Conservation (phyloP, 2,888 invertebrate genomes). For the Dromius quadrimaculatus region DNA sequence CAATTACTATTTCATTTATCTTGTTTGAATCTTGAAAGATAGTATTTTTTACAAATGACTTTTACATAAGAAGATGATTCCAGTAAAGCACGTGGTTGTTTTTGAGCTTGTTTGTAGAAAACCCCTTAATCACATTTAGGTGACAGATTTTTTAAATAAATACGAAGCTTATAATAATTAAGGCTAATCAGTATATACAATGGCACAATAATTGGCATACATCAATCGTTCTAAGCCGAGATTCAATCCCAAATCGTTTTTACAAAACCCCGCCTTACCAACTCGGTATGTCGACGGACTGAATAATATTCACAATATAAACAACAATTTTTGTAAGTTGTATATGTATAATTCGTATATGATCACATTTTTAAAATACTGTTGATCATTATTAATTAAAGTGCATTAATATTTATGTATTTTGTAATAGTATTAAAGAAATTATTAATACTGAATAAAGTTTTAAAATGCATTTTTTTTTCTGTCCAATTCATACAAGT, state of each 20-base stretch:
- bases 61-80: constrained; percentile 7
- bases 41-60: constrained; percentile 18
- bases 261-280: constrained; percentile 22
- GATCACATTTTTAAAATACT: constrained; percentile 7
- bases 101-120: constrained; percentile 12
- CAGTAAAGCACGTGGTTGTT: not conserved
- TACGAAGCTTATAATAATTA: constrained; percentile 8
- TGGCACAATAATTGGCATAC: constrained; percentile 24
- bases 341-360: constrained; percentile 19
- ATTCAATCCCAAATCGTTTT: constrained; percentile 15
- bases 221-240: constrained; percentile 13
- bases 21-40: not conserved
- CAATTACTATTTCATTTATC: not conserved
- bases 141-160: constrained; percentile 23
- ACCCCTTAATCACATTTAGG: constrained; percentile 21
- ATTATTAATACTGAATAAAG: constrained; percentile 9
- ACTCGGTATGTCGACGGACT: constrained; percentile 25
- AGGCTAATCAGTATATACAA: constrained; percentile 30
- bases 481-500: constrained; percentile 9
- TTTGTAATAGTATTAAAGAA: constrained; percentile 30
- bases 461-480: constrained; percentile 12
- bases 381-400: constrained; percentile 31
- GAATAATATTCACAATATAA: constrained; percentile 25
- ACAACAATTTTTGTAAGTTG: constrained; percentile 35
- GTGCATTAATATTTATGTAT: constrained; percentile 37